Evolutionary conservation across 1,140 invertebrate genomes (phyloP).

Genomic region (Drosophila truncata): DNA sequence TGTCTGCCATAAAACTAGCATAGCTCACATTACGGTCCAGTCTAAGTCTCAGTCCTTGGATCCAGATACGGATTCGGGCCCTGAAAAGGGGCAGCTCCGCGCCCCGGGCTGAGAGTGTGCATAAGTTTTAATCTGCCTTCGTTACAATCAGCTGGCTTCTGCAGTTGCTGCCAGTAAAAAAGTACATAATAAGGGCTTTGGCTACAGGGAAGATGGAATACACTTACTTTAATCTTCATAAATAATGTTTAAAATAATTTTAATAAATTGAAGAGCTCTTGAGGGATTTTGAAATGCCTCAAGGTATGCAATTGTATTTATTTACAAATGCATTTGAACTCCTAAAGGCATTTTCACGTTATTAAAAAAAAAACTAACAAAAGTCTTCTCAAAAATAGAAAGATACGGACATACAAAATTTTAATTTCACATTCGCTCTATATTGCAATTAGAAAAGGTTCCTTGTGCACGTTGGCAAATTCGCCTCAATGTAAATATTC

Average conservation of each 20-base stretch:
- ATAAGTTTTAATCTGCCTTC: constrained; percentile 83
- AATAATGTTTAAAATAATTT: not conserved
- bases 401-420: not conserved
- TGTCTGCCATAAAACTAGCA: constrained; percentile 79
- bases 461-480: not conserved
- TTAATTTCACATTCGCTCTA: not conserved
- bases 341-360: not conserved
- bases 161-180: constrained; percentile 39
- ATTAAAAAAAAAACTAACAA: not conserved
- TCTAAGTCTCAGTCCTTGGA: constrained; percentile 43
- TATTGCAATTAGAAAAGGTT: not conserved
- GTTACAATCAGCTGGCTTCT: constrained; percentile 70
- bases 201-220: constrained; percentile 2
- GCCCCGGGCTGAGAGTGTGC: constrained; percentile 60
- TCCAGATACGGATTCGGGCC: constrained; percentile 15
- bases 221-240: not conserved
- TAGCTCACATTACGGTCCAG: constrained; percentile 71
- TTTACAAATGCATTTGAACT: not conserved
- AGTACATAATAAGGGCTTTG: constrained; percentile 6
- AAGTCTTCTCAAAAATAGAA: not conserved
- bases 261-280: not conserved
- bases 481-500: not conserved
- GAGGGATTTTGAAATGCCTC: not conserved
- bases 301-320: not conserved
- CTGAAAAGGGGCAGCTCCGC: constrained; percentile 19